Base-by-base conservation (phyloP, 2,797 vertebrate species). In the Mustela erminea region DNA sequence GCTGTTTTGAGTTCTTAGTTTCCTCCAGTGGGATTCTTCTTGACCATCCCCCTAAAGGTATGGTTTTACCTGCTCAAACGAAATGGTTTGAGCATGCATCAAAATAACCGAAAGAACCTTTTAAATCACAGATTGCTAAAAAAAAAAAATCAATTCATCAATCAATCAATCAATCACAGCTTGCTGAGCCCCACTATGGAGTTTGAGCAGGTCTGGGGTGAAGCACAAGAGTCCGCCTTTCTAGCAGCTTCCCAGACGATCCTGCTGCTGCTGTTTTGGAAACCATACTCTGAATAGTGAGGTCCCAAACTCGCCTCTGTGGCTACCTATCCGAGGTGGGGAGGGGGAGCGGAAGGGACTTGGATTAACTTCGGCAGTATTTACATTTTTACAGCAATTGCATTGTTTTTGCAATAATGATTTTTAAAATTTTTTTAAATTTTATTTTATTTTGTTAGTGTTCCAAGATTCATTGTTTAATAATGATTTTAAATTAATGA, bases 311-410 rank as follows among this genome's bases (percentile, higher is more conserved):
- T 93, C 21, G 41, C 62, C 41, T 49, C 25, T 23, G 4, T 52
- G 21, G 46, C 66, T 58, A 52, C 60, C 62, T 90, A 29, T 52
- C 52, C 58, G 56, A 70, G 56, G 49, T 60, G 21, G 35, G 21
- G 10, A 52, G 23, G 23, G 21, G 54, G 88, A 7, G 64, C 14
- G 1, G 29, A 64, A 38, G 17, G 32, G 29, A 85, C 27, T 97
- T 90, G 41, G 60, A 84, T 91, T 91, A 91, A 62, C 43, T 85
- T 87, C 15, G 78, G 4, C 54, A 60, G 14, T 62, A 75, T 75
- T 96, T 78, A 93, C 64, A 94, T 43, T 92, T 92, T 90, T 85
- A 81, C 23, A 72, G 72, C 17, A 64, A 88, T 58, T 82, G 70
- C 3, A 60, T 43, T 96, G 52, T 35, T 56, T 87, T 90, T 94